These are phyloP conservation scores for Trematomus loennbergii DNA, from an alignment of 2,113 vertebrate species.

Conservation along the genomic window DNA sequence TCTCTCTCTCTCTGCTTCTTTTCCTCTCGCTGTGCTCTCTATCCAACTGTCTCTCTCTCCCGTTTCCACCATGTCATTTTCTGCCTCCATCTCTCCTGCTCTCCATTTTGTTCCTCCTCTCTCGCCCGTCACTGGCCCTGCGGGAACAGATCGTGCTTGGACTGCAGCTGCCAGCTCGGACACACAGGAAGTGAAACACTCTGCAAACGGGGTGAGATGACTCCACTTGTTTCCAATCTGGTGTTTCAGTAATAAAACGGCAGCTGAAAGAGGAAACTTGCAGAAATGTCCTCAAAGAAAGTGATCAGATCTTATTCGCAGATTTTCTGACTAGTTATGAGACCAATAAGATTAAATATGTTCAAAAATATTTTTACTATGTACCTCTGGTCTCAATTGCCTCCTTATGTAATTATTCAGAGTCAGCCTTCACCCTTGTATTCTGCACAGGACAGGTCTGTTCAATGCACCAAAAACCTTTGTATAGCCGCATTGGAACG, in stretches of 20 bases:
- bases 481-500: conserved; percentile 3
- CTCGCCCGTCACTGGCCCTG: conserved; percentile 26
- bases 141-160: conserved; percentile 65
- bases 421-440: no score
- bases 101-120: conserved; percentile 56
- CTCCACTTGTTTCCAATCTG: conserved; percentile 62
- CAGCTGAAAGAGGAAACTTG: neutral
- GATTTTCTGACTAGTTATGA: neutral
- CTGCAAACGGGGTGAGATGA: conserved; percentile 59
- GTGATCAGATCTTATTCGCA: neutral
- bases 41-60: neutral
- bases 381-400: conserved; percentile 35
- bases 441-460: no score
- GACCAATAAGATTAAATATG: neutral
- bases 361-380: neutral
- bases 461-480: neutral
- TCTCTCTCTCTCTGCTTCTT: conserved; percentile 35
- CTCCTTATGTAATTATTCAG: neutral
- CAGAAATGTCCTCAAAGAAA: neutral
- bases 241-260: conserved; percentile 38
- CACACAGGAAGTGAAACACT: conserved; percentile 55
- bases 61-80: conserved; percentile 34
- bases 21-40: neutral
- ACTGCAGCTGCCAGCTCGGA: conserved; percentile 47
- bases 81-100: conserved; percentile 23